Conservation (phyloP, 2,797 vertebrate species). For the Emydoidea blandingii region DNA sequence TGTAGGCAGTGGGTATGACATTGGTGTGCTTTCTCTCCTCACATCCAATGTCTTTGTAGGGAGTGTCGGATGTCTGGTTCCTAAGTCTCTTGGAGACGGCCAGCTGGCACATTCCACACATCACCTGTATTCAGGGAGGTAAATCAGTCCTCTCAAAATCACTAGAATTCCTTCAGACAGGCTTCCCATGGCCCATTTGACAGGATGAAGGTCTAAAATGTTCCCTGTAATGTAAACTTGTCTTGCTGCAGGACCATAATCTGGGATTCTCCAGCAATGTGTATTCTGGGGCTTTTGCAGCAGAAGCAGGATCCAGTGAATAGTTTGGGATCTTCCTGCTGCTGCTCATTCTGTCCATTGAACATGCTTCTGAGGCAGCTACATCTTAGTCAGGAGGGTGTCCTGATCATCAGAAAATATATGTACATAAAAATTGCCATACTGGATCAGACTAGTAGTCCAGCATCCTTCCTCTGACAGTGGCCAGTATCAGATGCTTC, state of each 20-base stretch:
- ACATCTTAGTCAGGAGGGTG: not conserved
- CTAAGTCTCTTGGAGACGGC: not conserved
- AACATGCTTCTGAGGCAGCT: not conserved
- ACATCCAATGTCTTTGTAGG: not conserved
- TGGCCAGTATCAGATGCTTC: not conserved
- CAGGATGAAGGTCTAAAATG: not conserved
- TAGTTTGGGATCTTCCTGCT: not conserved
- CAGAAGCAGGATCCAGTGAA: not conserved
- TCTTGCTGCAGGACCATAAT: not conserved
- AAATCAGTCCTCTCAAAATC: not conserved
- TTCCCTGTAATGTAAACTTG: not conserved
- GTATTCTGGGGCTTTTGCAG: not conserved
- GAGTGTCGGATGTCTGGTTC: not conserved
- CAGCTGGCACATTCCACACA: not conserved
- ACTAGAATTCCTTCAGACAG: not conserved
- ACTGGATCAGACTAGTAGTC: not conserved
- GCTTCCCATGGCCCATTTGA: not conserved
- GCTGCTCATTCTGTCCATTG: not conserved
- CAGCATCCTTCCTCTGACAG: not conserved
- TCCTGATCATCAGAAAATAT: not conserved
- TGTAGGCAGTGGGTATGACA: not conserved
- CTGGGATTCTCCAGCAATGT: not conserved
- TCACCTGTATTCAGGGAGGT: not conserved
- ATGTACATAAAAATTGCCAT: not conserved
- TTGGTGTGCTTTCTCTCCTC: fast-evolving